Base-by-base conservation (phyloP, 2,888 invertebrate species). In the Drosophila conformis region DNA sequence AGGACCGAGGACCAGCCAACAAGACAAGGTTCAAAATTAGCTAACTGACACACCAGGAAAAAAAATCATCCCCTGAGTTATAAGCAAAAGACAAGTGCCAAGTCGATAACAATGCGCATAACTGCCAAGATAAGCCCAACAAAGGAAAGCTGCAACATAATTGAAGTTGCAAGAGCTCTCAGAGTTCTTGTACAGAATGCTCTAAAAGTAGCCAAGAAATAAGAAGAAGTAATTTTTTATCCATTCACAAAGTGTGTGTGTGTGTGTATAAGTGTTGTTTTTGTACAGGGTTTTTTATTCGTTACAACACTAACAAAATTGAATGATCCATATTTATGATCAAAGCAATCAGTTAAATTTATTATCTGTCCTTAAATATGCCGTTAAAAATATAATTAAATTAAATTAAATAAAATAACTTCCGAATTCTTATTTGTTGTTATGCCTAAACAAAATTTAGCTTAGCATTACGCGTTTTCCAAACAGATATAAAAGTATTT, bases 21-120 rank as follows among this genome's bases (percentile, higher is more conserved):
- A 76, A 66, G 57, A 53, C 48, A 48, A 63, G 36, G 49, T 49
- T 53, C 29, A 52, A 70, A 76, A 86, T 86, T 79, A 80, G 80
- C 71, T 46, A 76, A 70, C 72, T 82, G 64, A 48, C 56, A 40
- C 67, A 36, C 53, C 40, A 69, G 18, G 18, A 57, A 70, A 62
- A 66, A 68, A 58, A 76, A 65, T 65, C 69, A 61, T 72, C 77
- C 73, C 73, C 46, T 56, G 83, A 72, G 66, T 60, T 72, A 76
- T 63, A 72, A 76, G 69, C 76, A 46, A n/a, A 27, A 56, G 64
- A 56, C 60, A 69, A 84, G 65, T 68, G 67, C 21, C 54, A 60
- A 46, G 60, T 33, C 53, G 62, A 74, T 74, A 77, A 74, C 60
- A 69, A 58, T 69, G 36, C 52, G 31, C 36, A 62, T 59, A 67